Evolutionary conservation across 2,113 vertebrate genomes (phyloP), one percentile per base, ranked within the genome.

Genomic region (Tringa solitaria): DNA sequence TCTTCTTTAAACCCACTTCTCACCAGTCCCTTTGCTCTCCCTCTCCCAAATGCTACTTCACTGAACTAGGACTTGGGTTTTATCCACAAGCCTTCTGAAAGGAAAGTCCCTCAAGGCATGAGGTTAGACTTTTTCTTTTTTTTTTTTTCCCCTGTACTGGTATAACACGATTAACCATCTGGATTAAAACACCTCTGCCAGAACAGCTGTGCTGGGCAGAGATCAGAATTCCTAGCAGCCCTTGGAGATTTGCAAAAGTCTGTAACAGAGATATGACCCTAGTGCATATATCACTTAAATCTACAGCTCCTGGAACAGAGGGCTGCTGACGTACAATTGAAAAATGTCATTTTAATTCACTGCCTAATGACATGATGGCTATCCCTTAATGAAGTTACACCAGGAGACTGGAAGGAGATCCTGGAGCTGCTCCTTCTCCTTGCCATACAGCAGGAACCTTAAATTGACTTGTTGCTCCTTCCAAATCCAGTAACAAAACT

Each of bases 301-400:
- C 73, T 83, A 35, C 43, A 88, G 81, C 59, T 87, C 45, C 46
- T 21, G 28, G 35, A 73, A 63, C 54, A 82, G 35, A 73, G 15
- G 18, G 78, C 54, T 68, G 48, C 24, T 54, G 77, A 73, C n/a
- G 26, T 14, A 68, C 12, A 57, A 64, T 26, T 63, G 30, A 54
- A 74, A 91, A 94, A 87, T 14, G 37, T 37, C 30, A 75, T 73
- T 89, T 89, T 78, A 91, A 91, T 95, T 82, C 79, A 84, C 53
- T 53, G 57, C 51, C 53, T 93, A 84, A 87, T 78, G 69, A 90
- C 46, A 51, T 27, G 33, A 92, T 15, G 75, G 59, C 69, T 51
- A 26, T 57, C n/a, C 72, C 72, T 57, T 84, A 93, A 87, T 27
- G 23, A 61, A 95, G 33, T 87, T 89, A 89, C 32, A 75, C 43